phyloP scores from a whole-genome alignment of 2,113 vertebrate species.

The Sorex fumeus region DNA sequence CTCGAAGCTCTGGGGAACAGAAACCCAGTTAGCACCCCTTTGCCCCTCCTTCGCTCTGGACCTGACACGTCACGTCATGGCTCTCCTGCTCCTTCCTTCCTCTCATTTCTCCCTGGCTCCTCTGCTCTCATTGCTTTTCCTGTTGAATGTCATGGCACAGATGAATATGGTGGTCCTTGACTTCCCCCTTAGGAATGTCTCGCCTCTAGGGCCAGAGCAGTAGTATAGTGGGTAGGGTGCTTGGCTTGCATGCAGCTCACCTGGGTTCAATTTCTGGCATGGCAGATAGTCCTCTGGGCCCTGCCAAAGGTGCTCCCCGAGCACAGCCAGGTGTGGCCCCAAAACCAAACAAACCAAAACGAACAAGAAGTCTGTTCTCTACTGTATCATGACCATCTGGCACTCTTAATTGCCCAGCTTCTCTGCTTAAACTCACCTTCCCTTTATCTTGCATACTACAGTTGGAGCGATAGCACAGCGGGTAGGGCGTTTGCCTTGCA shows the following conservation, averaged over 20 bases:
- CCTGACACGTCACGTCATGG: background rate
- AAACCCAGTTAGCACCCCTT: slow-evolving; percentile 36
- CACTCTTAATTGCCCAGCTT: background rate
- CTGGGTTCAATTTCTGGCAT: too few relatives aligned
- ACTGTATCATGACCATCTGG: too few relatives aligned
- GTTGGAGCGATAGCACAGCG: too few relatives aligned
- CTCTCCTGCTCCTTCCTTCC: background rate
- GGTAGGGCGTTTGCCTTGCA: too few relatives aligned
- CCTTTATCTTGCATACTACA: background rate
- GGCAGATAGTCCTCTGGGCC: too few relatives aligned
- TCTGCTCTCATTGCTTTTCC: background rate
- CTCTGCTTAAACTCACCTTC: background rate
- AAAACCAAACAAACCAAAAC: too few relatives aligned
- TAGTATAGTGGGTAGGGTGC: too few relatives aligned
- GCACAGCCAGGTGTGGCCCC: too few relatives aligned
- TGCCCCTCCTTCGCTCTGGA: background rate
- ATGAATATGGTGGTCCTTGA: background rate
- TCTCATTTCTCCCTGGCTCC: background rate
- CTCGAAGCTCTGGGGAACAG: slow-evolving; percentile 90
- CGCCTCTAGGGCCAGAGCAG: background rate
- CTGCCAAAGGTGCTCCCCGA: too few relatives aligned
- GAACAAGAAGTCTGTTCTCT: too few relatives aligned
- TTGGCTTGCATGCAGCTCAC: too few relatives aligned
- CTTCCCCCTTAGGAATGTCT: background rate
- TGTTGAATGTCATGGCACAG: background rate